A percentile compares a stretch with the other conserved stretches of the same genome.
Evolutionary conservation across 2,113 vertebrate genomes (phyloP).

Genomic region (Indicator indicator): DNA sequence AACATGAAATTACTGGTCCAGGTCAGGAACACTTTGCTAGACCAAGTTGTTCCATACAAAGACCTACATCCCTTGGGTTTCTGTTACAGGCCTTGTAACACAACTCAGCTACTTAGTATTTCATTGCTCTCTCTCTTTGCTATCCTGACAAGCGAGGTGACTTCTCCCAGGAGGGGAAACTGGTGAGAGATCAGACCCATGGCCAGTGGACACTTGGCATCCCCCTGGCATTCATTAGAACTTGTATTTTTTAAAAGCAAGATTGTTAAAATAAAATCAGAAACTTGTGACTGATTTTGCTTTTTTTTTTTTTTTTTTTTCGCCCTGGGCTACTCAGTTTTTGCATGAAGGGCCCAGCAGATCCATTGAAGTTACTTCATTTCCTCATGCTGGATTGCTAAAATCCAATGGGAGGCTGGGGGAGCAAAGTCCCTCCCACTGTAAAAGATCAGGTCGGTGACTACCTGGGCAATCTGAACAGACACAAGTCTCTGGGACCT

Average conservation of each 20-base stretch:
- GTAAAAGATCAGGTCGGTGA: neutral
- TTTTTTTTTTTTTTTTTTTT: neutral
- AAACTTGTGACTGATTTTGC: conserved; percentile 68
- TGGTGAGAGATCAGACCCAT: neutral
- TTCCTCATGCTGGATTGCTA: neutral
- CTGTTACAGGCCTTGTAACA: neutral
- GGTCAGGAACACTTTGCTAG: neutral
- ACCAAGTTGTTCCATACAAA: neutral
- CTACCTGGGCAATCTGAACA: neutral
- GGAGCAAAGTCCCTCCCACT: neutral
- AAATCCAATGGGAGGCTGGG: neutral
- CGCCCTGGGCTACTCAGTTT: neutral
- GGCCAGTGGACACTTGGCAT: conserved; percentile 51
- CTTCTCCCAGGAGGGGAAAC: neutral
- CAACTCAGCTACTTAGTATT: neutral
- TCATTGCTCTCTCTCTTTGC: neutral
- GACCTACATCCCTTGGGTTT: neutral
- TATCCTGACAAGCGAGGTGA: neutral
- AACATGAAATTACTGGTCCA: neutral
- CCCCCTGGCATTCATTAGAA: conserved; percentile 60
- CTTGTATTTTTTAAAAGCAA: conserved; percentile 66
- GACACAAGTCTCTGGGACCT: neutral
- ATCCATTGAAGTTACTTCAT: neutral
- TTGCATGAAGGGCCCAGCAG: neutral
- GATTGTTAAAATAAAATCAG: conserved; percentile 79